Evolutionary conservation across 37 sponge, comb jelly and placozoan genomes (phyloP).

Genomic region (Spongilla lacustris): DNA sequence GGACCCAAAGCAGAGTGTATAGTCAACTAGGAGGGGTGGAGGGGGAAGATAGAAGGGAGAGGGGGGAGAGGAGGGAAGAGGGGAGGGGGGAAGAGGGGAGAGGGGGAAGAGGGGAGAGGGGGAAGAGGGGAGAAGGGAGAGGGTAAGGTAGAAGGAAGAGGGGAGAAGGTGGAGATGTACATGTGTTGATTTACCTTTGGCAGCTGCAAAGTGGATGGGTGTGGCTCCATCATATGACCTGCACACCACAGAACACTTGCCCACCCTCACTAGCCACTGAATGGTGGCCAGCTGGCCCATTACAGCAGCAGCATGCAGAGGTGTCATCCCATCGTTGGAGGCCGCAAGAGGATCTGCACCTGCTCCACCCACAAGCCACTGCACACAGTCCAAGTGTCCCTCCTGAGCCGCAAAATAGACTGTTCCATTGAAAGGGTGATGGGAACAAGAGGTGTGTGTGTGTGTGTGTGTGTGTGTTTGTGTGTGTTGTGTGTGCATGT

Average conservation of each 20-base stretch:
- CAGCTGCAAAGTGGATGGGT: conserved; percentile 94
- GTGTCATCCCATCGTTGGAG: conserved; percentile 90
- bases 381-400: conserved; percentile 82
- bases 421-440: conserved; percentile 4
- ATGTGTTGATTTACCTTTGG: conserved; percentile 67
- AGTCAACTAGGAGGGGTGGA: too few relatives aligned
- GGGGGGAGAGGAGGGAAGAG: too few relatives aligned
- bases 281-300: conserved; percentile 74
- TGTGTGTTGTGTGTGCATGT: not conserved
- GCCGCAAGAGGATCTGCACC: conserved; percentile 60
- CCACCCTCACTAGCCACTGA: conserved; percentile 84
- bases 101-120: too few relatives aligned
- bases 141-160: not conserved
- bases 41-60: not conserved
- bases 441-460: not conserved
- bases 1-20: not conserved
- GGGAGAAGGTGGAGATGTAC: not conserved
- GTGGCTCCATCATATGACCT: conserved; percentile 89
- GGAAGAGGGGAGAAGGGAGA: too few relatives aligned
- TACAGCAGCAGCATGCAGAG: conserved; percentile 88
- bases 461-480: not conserved
- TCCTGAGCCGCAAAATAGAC: conserved; percentile 96
- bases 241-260: conserved; percentile 55
- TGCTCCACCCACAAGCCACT: conserved; percentile 67
- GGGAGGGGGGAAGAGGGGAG: too few relatives aligned